Conservation (phyloP, 2,888 invertebrate species). For the Hermodice carunculata region DNA sequence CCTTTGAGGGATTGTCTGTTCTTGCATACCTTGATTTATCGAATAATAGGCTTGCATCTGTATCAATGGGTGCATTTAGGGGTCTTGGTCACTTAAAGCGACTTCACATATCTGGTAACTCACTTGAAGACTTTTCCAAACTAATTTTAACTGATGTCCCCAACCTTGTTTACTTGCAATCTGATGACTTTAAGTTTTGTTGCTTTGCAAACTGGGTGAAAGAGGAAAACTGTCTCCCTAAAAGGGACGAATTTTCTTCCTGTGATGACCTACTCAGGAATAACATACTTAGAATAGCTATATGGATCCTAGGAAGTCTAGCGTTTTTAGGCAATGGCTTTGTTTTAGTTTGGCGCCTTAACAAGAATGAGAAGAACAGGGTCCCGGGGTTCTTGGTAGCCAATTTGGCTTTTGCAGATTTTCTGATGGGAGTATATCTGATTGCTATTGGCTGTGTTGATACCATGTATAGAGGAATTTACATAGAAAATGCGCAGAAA, state of each 20-base stretch:
- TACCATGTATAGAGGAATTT: constrained; percentile 38
- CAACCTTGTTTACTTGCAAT: constrained; percentile 9
- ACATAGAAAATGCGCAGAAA: constrained; percentile 42
- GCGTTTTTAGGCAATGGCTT: constrained; percentile 40
- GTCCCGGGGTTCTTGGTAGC: constrained; percentile 48
- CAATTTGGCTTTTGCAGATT: constrained; percentile 43
- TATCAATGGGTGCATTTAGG: neutral
- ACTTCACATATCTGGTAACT: neutral
- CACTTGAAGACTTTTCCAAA: neutral
- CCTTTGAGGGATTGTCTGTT: too few species aligned
- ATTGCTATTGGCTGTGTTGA: constrained; percentile 45
- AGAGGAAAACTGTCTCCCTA: constrained; percentile 48
- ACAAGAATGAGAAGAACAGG: constrained; percentile 50
- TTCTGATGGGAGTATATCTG: constrained; percentile 48
- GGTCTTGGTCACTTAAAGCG: neutral
- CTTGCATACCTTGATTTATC: neutral
- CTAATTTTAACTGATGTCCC: neutral
- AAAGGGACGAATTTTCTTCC: constrained; percentile 44
- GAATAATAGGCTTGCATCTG: neutral
- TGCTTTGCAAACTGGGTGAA: too few species aligned
- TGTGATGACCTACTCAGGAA: constrained; percentile 47
- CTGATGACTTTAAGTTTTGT: constrained; percentile 20
- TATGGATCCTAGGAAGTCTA: constrained; percentile 42
- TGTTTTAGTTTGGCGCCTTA: constrained; percentile 31
- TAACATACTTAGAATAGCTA: constrained; percentile 32